These are phyloP conservation scores for Leptopterna dolabrata DNA, from an alignment of 2,888 invertebrate genomes.

Conservation along the genomic window DNA sequence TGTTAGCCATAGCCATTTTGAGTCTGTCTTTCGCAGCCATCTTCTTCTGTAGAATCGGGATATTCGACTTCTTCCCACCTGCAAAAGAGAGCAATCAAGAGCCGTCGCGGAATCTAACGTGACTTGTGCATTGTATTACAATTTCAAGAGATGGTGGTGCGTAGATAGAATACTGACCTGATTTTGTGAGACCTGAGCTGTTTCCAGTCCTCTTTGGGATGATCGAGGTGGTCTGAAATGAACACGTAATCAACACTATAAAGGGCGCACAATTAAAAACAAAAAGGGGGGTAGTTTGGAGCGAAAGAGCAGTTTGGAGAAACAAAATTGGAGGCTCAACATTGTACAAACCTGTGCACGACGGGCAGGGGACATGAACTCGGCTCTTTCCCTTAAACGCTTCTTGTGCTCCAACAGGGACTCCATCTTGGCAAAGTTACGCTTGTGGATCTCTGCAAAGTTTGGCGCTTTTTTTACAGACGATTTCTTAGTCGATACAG, in stretches of 20 bases:
- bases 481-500: slow-evolving; percentile 6
- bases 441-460: slow-evolving; percentile 43
- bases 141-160: too few relatives aligned
- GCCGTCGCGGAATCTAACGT: too few relatives aligned
- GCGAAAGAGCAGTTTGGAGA: too few relatives aligned
- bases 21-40: not conserved
- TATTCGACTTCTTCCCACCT: not conserved
- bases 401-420: slow-evolving; percentile 38
- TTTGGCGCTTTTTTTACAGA: slow-evolving; percentile 42
- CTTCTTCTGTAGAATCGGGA: not conserved
- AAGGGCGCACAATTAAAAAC: too few relatives aligned
- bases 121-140: too few relatives aligned
- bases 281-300: too few relatives aligned
- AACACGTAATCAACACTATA: too few relatives aligned
- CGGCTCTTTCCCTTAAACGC: slow-evolving; percentile 4
- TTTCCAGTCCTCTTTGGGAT: too few relatives aligned
- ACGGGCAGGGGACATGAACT: not conserved
- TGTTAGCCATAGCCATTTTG: not conserved
- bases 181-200: too few relatives aligned
- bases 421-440: slow-evolving; percentile 47
- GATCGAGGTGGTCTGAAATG: too few relatives aligned
- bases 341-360: not conserved
- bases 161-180: too few relatives aligned
- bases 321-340: too few relatives aligned
- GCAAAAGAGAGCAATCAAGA: not conserved